Conservation (phyloP, 2,888 invertebrate genomes). For the Caenorhabditis uteleia region DNA sequence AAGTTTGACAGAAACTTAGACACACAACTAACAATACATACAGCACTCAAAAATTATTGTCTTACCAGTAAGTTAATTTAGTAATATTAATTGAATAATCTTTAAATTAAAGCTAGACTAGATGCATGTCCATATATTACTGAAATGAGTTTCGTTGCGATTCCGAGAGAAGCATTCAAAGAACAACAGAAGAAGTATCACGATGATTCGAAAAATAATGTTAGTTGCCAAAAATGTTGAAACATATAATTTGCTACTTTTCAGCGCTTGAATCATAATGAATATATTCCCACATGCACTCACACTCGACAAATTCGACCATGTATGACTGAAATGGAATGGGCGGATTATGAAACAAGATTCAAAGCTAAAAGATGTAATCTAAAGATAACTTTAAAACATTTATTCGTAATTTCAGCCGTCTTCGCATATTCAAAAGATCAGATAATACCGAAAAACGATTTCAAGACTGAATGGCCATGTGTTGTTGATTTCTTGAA, state of each 20-base stretch:
- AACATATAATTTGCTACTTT: too few species aligned
- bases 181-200: too few species aligned
- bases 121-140: slow-evolving; percentile 50
- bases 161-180: slow-evolving; percentile 49
- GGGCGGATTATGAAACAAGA: slow-evolving; percentile 54
- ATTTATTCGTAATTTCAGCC: not conserved
- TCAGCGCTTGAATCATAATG: too few species aligned
- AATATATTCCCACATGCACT: slow-evolving; percentile 19
- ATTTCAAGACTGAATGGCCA: slow-evolving; percentile 39
- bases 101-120: not conserved
- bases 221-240: too few species aligned
- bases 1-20: too few species aligned
- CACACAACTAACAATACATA: too few species aligned
- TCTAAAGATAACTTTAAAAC: slow-evolving; percentile 1
- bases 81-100: not conserved
- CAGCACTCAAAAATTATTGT: not conserved
- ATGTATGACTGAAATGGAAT: slow-evolving; percentile 43
- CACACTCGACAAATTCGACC: slow-evolving; percentile 58
- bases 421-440: slow-evolving; percentile 16
- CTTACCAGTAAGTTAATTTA: not conserved
- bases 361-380: too few species aligned
- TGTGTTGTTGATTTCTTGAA: slow-evolving; percentile 51
- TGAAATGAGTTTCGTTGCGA: slow-evolving; percentile 60
- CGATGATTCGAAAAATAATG: slow-evolving; percentile 23
- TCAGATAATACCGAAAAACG: slow-evolving; percentile 6